A percentile compares a stretch with the other conserved stretches of the same genome.
These are phyloP conservation scores for Lepus americanus DNA, from an alignment of 2,113 vertebrate genomes.

Conservation along the genomic window DNA sequence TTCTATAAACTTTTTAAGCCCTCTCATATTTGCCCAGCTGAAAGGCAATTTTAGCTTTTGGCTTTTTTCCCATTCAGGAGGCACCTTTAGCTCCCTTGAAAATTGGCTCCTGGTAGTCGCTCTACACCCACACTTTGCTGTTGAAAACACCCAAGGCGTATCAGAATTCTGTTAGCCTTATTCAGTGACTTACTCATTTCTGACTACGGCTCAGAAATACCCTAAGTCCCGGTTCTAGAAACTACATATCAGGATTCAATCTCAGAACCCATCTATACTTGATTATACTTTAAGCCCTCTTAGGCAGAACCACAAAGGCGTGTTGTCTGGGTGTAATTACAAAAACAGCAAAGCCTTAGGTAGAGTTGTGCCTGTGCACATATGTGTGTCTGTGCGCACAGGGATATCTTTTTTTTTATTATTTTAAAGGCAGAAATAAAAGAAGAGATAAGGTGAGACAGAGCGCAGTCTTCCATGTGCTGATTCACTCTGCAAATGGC, in stretches of 20 bases:
- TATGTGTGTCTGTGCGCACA: neutral
- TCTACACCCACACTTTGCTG: neutral
- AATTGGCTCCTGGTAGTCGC: neutral
- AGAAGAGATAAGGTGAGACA: too few relatives aligned
- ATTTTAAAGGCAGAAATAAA: too few relatives aligned
- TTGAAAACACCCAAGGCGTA: neutral
- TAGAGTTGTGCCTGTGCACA: too few relatives aligned
- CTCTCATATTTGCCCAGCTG: neutral
- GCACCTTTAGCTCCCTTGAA: neutral
- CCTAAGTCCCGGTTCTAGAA: neutral
- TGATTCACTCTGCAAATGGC: too few relatives aligned
- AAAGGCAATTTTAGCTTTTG: neutral
- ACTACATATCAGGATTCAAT: neutral
- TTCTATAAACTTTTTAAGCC: too few relatives aligned
- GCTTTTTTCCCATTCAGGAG: neutral
- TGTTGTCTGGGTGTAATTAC: neutral
- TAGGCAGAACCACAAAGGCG: neutral
- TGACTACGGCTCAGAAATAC: slow-evolving; percentile 8
- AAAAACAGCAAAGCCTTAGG: neutral
- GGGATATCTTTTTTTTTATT: too few relatives aligned
- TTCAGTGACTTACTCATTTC: neutral
- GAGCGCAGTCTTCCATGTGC: too few relatives aligned
- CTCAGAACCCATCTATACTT: neutral
- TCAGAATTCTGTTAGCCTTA: neutral
- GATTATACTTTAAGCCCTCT: neutral